A percentile compares a stretch with the other conserved stretches of the same genome.
Conservation (phyloP, 2,797 vertebrate genomes). For the Myiotriccus ornatus region DNA sequence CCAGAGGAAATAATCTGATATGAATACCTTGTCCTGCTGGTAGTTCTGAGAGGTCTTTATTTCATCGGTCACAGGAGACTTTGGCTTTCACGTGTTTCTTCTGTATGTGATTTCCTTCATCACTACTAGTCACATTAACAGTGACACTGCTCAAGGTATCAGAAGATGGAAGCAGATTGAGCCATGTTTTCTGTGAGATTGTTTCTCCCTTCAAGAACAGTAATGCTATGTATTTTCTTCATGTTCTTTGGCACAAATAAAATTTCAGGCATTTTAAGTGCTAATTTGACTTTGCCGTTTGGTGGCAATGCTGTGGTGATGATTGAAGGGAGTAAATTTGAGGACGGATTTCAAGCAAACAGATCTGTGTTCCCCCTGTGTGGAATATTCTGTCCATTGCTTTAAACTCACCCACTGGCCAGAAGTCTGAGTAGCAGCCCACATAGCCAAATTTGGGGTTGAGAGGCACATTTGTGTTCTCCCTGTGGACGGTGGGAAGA, state of each 20-base stretch:
- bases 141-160: background rate
- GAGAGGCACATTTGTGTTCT: background rate
- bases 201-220: background rate
- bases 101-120: background rate
- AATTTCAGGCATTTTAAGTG: background rate
- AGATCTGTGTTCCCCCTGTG: background rate
- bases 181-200: background rate
- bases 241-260: background rate
- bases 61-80: background rate
- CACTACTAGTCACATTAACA: background rate
- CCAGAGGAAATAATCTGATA: background rate
- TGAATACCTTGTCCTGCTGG: background rate
- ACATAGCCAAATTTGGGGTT: background rate
- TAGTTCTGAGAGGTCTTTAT: constrained; percentile 13
- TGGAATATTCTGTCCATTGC: background rate
- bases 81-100: constrained; percentile 5
- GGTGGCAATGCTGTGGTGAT: background rate
- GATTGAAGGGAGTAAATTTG: background rate
- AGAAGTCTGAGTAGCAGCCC: background rate
- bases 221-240: background rate
- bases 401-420: background rate
- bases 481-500: background rate
- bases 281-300: constrained; percentile 20
- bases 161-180: background rate
- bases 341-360: background rate